Evolutionary conservation across 2,797 vertebrate species (phyloP).

Genomic region (Parotocinclus haroldoi): DNA sequence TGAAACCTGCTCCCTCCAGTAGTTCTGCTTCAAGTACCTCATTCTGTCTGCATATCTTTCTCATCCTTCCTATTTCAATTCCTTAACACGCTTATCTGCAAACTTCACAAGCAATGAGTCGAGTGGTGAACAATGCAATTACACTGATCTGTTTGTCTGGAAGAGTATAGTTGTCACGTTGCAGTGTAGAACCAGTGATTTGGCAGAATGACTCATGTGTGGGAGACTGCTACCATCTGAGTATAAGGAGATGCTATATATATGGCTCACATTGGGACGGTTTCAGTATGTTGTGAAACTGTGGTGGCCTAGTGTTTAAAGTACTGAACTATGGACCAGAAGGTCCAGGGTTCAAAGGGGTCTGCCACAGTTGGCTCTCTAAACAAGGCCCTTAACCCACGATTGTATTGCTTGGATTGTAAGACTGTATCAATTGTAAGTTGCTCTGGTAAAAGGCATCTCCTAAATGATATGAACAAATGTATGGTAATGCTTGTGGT

Average conservation of each 20-base stretch:
- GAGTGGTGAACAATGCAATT: conserved; percentile 4
- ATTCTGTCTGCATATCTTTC: not conserved
- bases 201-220: conserved; percentile 1
- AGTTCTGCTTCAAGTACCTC: not conserved
- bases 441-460: too few species aligned
- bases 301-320: too few species aligned
- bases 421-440: too few species aligned
- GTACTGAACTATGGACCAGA: too few species aligned
- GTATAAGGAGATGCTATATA: not conserved
- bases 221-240: not conserved
- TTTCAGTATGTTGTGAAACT: too few species aligned
- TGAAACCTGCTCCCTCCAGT: not conserved
- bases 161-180: not conserved
- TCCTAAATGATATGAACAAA: too few species aligned
- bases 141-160: not conserved
- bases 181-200: not conserved
- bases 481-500: too few species aligned
- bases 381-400: too few species aligned
- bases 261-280: too few species aligned
- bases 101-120: not conserved
- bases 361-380: too few species aligned
- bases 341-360: too few species aligned
- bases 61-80: not conserved
- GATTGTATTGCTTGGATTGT: too few species aligned
- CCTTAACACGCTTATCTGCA: not conserved